Evolutionary conservation across 2,113 vertebrate genomes (phyloP).

Genomic region (Hystrix cristata): DNA sequence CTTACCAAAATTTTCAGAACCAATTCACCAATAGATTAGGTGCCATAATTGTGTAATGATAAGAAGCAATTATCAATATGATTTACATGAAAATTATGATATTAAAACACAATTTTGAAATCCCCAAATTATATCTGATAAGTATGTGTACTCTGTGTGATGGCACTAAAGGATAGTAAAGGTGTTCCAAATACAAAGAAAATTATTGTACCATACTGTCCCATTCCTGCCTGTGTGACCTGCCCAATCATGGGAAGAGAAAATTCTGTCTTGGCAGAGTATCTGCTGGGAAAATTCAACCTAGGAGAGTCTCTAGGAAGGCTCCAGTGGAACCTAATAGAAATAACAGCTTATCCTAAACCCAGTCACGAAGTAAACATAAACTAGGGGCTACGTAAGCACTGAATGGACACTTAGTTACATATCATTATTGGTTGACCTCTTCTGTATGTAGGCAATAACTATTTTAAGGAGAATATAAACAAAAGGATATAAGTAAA

Average conservation of each 20-base stretch:
- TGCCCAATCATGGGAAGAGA: background rate
- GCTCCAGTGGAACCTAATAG: background rate
- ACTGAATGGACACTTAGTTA: background rate
- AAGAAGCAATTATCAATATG: background rate
- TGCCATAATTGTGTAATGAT: background rate
- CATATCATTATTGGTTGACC: background rate
- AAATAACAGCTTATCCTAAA: background rate
- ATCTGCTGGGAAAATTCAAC: background rate
- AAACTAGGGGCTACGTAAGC: background rate
- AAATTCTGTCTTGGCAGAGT: background rate
- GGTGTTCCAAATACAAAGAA: background rate
- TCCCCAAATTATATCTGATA: background rate
- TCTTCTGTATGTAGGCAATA: slow-evolving; percentile 14
- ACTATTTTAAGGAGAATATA: slow-evolving; percentile 58
- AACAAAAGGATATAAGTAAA: background rate
- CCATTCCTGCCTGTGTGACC: background rate
- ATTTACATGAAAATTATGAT: slow-evolving; percentile 21
- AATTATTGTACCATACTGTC: background rate
- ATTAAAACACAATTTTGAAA: slow-evolving; percentile 7
- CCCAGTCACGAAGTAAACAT: background rate
- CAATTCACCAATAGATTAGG: background rate
- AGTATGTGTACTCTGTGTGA: background rate
- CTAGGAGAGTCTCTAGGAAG: background rate
- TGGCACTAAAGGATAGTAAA: background rate
- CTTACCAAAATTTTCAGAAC: slow-evolving; percentile 36